These are phyloP conservation scores for Monoplex corrugatus DNA, from an alignment of 2,888 invertebrate genomes.

Conservation along the genomic window DNA sequence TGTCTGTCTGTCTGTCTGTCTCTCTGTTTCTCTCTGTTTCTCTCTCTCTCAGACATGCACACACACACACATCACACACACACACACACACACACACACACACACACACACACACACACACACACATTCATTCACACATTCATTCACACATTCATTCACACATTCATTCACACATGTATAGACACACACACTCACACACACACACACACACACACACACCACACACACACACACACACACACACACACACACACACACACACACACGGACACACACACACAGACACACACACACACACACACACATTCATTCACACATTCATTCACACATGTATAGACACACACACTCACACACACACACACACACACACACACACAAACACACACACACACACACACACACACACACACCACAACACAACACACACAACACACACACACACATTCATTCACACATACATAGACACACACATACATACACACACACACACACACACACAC, in stretches of 20 bases:
- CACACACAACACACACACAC: not conserved
- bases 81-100: not conserved
- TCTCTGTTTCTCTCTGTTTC: no score
- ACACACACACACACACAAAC: not conserved
- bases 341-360: not conserved
- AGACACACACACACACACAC: not conserved
- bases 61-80: not conserved
- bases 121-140: not conserved
- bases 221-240: not conserved
- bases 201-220: not conserved
- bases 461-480: not conserved
- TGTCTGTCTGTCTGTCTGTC: no score
- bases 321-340: no score
- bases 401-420: not conserved
- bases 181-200: not conserved
- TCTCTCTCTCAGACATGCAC: no score
- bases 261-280: not conserved
- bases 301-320: no score
- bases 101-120: not conserved
- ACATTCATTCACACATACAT: not conserved
- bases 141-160: not conserved
- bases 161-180: not conserved
- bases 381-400: constrained; percentile 1
- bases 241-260: not conserved
- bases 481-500: not conserved